Conservation (phyloP, 2,888 invertebrate genomes). For the Xestoiulus laeticollis region DNA sequence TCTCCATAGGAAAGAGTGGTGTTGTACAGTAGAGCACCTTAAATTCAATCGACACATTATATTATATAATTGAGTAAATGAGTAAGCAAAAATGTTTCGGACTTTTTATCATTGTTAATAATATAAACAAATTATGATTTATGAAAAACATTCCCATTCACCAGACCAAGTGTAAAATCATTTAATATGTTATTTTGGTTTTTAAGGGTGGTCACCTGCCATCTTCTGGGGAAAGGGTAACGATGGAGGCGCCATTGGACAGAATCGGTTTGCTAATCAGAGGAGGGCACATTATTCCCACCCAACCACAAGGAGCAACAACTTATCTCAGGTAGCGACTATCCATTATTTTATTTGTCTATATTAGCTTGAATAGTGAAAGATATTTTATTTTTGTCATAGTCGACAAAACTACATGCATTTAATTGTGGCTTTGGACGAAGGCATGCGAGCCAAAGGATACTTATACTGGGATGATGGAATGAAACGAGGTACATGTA, state of each 20-base stretch:
- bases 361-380: not conserved
- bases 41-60: too few species aligned
- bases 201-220: slow-evolving; percentile 47
- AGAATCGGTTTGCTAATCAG: slow-evolving; percentile 57
- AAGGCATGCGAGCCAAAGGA: slow-evolving; percentile 56
- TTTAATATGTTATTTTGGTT: slow-evolving; percentile 19
- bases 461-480: slow-evolving; percentile 59
- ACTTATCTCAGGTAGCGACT: slow-evolving; percentile 52
- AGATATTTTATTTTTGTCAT: not conserved
- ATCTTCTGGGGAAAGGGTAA: slow-evolving; percentile 50
- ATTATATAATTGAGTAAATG: too few species aligned
- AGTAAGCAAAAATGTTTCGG: too few species aligned
- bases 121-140: not conserved
- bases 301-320: slow-evolving; percentile 59
- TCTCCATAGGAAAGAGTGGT: too few species aligned
- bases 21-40: too few species aligned
- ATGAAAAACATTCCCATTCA: not conserved
- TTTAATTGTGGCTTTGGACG: slow-evolving; percentile 58
- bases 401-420: slow-evolving; percentile 57
- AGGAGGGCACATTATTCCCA: slow-evolving; percentile 61
- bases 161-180: not conserved
- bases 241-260: slow-evolving; percentile 49
- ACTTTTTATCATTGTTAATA: too few species aligned
- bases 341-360: not conserved
- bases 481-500: slow-evolving; percentile 52